Conservation (phyloP, 1,140 invertebrate genomes). For the Idris sp. region DNA sequence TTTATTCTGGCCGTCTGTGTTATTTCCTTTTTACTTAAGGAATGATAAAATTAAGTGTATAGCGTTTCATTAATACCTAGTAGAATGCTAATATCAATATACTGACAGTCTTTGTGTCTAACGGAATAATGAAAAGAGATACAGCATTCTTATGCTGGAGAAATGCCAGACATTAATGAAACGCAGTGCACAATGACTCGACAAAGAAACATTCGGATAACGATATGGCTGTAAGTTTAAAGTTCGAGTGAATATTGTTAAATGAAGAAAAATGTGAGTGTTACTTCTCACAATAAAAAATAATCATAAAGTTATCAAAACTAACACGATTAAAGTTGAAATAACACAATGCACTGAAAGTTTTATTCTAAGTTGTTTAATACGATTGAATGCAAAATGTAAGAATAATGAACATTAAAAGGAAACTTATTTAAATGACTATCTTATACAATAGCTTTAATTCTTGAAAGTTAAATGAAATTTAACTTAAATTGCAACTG, state of each 20-base stretch:
- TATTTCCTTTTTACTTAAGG: conserved; percentile 2
- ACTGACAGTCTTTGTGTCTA: conserved; percentile 6
- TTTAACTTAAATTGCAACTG: too few relatives aligned
- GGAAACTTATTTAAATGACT: too few relatives aligned
- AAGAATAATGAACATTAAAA: too few relatives aligned
- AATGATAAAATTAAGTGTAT: conserved; percentile 7
- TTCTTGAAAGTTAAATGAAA: too few relatives aligned
- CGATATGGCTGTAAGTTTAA: conserved; percentile 17
- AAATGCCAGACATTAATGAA: conserved; percentile 33
- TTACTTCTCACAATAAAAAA: not conserved
- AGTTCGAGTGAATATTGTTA: conserved; percentile 17
- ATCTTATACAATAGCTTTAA: too few relatives aligned
- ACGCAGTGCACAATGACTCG: conserved; percentile 13
- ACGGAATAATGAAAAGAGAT: conserved; percentile 11
- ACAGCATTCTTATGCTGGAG: conserved; percentile 23
- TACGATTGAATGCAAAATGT: too few relatives aligned
- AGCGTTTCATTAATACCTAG: conserved; percentile 14
- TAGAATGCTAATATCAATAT: conserved; percentile 23
- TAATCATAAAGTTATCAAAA: conserved; percentile 1
- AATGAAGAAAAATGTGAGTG: conserved; percentile 8
- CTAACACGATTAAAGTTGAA: not conserved
- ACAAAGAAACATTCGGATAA: conserved; percentile 19
- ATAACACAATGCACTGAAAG: too few relatives aligned
- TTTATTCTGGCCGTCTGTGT: too few relatives aligned
- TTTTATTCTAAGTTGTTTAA: too few relatives aligned